phyloP scores from a whole-genome alignment of 2,113 vertebrate genomes.

The Gavia stellata region DNA sequence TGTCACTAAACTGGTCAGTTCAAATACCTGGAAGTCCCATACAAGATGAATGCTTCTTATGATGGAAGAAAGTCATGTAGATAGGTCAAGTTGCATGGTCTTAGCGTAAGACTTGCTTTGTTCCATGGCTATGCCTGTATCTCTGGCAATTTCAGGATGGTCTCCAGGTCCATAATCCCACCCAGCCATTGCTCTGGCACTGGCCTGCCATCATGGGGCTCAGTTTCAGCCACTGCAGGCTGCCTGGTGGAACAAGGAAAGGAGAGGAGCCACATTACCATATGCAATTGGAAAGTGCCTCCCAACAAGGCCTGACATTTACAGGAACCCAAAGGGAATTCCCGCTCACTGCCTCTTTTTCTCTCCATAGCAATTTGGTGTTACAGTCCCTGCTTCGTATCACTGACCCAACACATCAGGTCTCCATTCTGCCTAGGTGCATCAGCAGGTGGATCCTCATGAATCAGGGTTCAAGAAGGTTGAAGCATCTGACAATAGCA shows the following conservation, averaged over 20 bases:
- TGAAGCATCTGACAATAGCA: neutral
- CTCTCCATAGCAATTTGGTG: neutral
- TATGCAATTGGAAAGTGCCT: neutral
- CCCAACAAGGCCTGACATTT: neutral
- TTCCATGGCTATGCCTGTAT: neutral
- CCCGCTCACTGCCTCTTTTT: neutral
- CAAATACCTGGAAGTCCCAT: neutral
- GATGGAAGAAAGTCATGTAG: neutral
- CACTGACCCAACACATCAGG: neutral
- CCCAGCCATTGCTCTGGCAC: neutral
- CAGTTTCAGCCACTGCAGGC: neutral
- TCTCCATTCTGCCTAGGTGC: neutral
- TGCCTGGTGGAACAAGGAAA: neutral
- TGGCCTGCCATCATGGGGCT: neutral
- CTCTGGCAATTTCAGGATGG: neutral
- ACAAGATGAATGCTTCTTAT: neutral
- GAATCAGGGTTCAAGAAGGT: neutral
- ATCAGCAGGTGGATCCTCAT: neutral
- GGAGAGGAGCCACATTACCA: neutral
- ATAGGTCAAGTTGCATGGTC: accelerated
- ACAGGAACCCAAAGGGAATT: neutral
- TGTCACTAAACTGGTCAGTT: neutral
- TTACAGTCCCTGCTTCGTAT: neutral
- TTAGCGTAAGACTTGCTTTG: neutral
- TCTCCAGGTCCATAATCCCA: neutral